A percentile compares a stretch with the other conserved stretches of the same genome.
Conservation (phyloP, 2,888 invertebrate genomes). For the Cheilosia soror region DNA sequence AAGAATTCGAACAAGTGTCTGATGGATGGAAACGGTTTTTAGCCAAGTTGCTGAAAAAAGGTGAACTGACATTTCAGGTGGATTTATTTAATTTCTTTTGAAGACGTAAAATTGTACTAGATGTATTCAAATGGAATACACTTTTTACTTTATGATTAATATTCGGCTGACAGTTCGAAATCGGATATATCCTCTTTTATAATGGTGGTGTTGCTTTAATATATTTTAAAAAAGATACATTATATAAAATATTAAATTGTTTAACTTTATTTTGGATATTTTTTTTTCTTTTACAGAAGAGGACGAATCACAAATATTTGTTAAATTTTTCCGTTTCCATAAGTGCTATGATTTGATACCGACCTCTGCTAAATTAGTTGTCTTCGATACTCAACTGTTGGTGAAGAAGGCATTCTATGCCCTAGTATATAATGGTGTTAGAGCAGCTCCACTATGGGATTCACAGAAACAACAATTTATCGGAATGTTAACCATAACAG, state of each 20-base stretch:
- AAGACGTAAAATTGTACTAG: no score
- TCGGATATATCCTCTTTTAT: no score
- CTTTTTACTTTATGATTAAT: no score
- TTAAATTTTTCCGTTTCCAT: conserved; percentile 99
- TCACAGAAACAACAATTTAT: conserved; percentile 95
- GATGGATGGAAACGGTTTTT: conserved; percentile 91
- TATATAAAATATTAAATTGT: no score
- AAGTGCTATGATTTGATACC: conserved; percentile 99
- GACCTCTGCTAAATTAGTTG: conserved; percentile 99
- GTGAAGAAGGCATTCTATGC: conserved; percentile 99
- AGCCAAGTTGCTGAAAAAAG: conserved; percentile 88
- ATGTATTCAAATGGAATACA: not conserved
- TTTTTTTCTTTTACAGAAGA: conserved; percentile 88
- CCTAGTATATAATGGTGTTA: conserved; percentile 98
- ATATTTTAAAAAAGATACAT: no score
- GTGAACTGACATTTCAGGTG: conserved; percentile 79
- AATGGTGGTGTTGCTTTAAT: no score
- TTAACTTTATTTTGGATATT: not conserved
- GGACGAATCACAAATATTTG: conserved; percentile 98
- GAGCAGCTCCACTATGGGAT: conserved; percentile 99
- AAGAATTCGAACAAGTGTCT: conserved; percentile 93
- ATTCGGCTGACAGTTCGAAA: no score
- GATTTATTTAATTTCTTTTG: no score
- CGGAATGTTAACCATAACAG: conserved; percentile 99
- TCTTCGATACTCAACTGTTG: conserved; percentile 98